Conservation (phyloP, 2,888 invertebrate species). For the Trissonchulus sp. region DNA sequence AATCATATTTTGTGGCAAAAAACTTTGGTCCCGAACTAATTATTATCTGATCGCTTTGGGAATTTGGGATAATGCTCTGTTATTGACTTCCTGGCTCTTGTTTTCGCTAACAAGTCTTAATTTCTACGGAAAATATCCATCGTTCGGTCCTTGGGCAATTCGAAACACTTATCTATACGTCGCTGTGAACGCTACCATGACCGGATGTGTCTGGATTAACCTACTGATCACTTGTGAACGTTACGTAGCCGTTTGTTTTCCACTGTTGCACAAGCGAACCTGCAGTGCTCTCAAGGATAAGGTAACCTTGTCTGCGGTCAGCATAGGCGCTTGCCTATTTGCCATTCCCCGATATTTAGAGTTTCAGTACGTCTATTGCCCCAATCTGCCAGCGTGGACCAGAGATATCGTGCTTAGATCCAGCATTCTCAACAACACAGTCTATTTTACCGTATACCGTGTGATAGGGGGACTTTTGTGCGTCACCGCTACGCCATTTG, state of each 20-base stretch:
- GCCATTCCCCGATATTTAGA: constrained; percentile 15
- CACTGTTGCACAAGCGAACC: background rate
- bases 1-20: too few species aligned
- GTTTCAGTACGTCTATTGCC: background rate
- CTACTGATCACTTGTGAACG: constrained; percentile 2
- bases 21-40: too few species aligned
- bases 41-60: too few species aligned
- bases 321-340: background rate
- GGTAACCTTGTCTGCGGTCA: background rate
- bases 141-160: constrained; percentile 19
- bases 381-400: too few species aligned
- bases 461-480: background rate
- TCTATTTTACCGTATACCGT: constrained; percentile 17
- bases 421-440: background rate
- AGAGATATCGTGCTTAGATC: constrained; percentile 1
- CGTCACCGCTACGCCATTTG: constrained; percentile 8
- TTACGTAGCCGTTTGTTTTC: constrained; percentile 8
- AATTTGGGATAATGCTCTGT: too few species aligned
- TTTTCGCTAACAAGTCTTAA: too few species aligned
- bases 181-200: background rate
- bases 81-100: too few species aligned
- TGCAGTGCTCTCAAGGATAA: background rate
- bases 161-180: constrained; percentile 1
- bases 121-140: too few species aligned
- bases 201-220: constrained; percentile 15